phyloP scores from a whole-genome alignment of 2,797 vertebrate species.

The Tolypeutes matacus region DNA sequence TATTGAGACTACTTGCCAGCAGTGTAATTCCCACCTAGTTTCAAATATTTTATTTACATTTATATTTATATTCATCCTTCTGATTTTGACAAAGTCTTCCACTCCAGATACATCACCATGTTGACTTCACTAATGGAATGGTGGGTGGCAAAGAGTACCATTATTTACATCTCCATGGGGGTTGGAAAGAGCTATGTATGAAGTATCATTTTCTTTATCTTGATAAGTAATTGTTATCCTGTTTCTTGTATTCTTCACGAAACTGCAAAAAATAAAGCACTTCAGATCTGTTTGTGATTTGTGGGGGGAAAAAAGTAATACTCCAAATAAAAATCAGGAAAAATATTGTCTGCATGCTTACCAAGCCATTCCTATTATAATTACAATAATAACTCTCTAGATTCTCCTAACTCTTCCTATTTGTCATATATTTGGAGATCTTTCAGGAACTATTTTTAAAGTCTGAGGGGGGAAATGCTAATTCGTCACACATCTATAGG shows the following conservation, averaged over 20 bases:
- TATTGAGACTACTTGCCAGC: background rate
- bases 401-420: background rate
- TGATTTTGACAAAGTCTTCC: background rate
- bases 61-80: background rate
- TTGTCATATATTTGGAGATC: background rate
- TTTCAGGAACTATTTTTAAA: conserved; percentile 43
- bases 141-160: rapidly evolving
- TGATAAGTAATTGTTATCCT: background rate
- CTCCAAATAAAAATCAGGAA: background rate
- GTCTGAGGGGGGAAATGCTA: background rate
- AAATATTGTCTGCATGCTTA: conserved; percentile 20
- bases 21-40: background rate
- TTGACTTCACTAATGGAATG: background rate
- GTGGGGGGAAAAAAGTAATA: background rate
- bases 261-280: conserved; percentile 7
- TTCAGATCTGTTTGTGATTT: background rate
- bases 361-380: conserved; percentile 7
- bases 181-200: background rate
- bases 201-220: conserved; percentile 34
- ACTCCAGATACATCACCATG: background rate
- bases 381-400: background rate
- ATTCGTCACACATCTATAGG: background rate
- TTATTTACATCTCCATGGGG: background rate
- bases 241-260: conserved; percentile 21
- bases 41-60: background rate